Percentiles rank a stretch among this genome's conserved stretches.
Evolutionary conservation across 2,113 vertebrate genomes (phyloP).

Genomic region (Sialia sialis): DNA sequence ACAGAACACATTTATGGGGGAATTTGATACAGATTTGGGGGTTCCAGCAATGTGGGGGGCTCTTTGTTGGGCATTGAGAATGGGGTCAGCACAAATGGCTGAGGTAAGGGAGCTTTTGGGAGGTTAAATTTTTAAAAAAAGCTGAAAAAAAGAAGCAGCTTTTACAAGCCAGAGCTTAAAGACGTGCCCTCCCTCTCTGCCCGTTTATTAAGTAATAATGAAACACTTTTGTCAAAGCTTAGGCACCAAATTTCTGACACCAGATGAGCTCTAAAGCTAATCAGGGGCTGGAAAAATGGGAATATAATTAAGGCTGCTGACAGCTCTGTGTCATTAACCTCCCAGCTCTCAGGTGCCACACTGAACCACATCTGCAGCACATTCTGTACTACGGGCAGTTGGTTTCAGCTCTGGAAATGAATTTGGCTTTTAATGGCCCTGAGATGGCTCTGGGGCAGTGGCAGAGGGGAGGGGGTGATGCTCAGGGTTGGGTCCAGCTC

Average conservation of each 20-base stretch:
- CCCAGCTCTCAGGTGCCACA: constrained; percentile 48
- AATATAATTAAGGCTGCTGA: constrained; percentile 50
- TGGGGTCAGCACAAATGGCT: not conserved
- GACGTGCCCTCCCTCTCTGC: not conserved
- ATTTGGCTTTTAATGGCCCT: constrained; percentile 36
- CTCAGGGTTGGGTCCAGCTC: not conserved
- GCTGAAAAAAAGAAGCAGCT: not conserved
- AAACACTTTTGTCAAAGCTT: constrained; percentile 48
- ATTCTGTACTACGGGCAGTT: not conserved
- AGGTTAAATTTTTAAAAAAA: not conserved
- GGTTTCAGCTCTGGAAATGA: constrained; percentile 27
- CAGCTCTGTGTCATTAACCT: constrained; percentile 44
- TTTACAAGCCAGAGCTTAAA: constrained; percentile 21
- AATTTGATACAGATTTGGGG: not conserved
- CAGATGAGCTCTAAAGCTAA: constrained; percentile 50
- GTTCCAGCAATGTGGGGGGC: not conserved
- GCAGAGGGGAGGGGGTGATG: not conserved
- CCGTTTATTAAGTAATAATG: constrained; percentile 34
- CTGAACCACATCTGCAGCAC: constrained; percentile 33
- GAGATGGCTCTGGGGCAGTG: not conserved
- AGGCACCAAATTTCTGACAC: constrained; percentile 53
- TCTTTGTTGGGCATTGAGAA: not conserved
- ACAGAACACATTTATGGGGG: not conserved
- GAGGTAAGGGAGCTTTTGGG: not conserved
- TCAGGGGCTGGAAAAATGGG: constrained; percentile 32